Percentiles rank a stretch among this genome's conserved stretches.
phyloP scores from a whole-genome alignment of 2,113 vertebrate species.

The Benitochromis conjunctus region DNA sequence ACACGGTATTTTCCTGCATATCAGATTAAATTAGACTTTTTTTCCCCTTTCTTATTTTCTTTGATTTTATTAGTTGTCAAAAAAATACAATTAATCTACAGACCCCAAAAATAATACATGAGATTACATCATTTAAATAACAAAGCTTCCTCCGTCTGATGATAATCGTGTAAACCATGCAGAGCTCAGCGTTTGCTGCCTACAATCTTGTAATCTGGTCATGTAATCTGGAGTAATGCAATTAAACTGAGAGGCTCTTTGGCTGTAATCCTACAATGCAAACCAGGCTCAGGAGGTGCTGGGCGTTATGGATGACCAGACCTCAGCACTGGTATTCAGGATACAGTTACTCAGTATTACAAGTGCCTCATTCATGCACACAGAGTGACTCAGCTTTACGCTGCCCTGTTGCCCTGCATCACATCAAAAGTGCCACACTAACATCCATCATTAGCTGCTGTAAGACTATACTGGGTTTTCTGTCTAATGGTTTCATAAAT shows the following conservation, averaged over 20 bases:
- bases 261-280: constrained; percentile 21
- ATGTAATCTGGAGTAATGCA: constrained; percentile 36
- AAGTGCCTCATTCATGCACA: not conserved
- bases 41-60: not conserved
- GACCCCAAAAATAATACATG: not conserved
- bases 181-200: not conserved
- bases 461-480: not conserved
- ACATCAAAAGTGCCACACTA: not conserved
- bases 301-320: not conserved
- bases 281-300: constrained; percentile 4
- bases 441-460: not conserved
- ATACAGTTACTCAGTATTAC: not conserved
- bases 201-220: constrained; percentile 20
- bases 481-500: not conserved
- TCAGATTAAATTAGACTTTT: not conserved
- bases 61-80: not conserved
- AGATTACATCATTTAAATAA: not conserved
- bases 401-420: not conserved
- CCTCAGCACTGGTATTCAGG: not conserved
- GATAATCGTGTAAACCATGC: not conserved
- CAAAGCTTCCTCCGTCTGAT: not conserved
- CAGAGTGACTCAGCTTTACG: not conserved
- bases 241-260: constrained; percentile 13
- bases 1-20: not conserved
- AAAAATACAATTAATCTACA: not conserved